Evolutionary conservation across 1,140 invertebrate species (phyloP).

Genomic region (Drosophila kurseongensis): DNA sequence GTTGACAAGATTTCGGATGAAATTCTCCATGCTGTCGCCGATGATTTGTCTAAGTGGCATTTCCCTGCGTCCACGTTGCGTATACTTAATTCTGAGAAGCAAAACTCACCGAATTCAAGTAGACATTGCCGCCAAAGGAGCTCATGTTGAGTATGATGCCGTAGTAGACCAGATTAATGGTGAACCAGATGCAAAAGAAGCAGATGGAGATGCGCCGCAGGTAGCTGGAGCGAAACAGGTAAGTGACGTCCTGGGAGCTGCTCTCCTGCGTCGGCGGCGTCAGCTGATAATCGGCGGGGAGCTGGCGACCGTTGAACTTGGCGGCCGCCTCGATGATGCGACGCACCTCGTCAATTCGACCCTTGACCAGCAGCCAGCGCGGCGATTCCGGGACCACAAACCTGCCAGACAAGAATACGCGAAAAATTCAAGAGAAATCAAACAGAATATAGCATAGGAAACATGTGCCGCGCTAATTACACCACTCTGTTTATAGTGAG

Average conservation of each 20-base stretch:
- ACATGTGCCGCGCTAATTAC: conserved; percentile 48
- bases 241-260: conserved; percentile 86
- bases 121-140: conserved; percentile 89
- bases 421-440: conserved; percentile 1
- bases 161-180: conserved; percentile 90
- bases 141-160: conserved; percentile 89
- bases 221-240: conserved; percentile 87
- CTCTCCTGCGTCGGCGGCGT: conserved; percentile 84
- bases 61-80: conserved; percentile 5
- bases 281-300: conserved; percentile 88
- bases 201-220: conserved; percentile 88
- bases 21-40: not conserved
- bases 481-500: conserved; percentile 44
- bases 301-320: conserved; percentile 86
- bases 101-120: conserved; percentile 88
- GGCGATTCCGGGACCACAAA: conserved; percentile 94
- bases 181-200: conserved; percentile 89
- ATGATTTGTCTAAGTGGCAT: conserved; percentile 22
- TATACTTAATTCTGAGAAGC: conserved; percentile 33
- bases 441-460: conserved; percentile 20
- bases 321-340: conserved; percentile 89
- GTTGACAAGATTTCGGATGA: conserved; percentile 42
- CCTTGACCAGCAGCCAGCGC: conserved; percentile 92
- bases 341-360: conserved; percentile 89
- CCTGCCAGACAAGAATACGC: conserved; percentile 77